phyloP scores from a whole-genome alignment of 1,140 invertebrate species.

The Caerostris extrusa region DNA sequence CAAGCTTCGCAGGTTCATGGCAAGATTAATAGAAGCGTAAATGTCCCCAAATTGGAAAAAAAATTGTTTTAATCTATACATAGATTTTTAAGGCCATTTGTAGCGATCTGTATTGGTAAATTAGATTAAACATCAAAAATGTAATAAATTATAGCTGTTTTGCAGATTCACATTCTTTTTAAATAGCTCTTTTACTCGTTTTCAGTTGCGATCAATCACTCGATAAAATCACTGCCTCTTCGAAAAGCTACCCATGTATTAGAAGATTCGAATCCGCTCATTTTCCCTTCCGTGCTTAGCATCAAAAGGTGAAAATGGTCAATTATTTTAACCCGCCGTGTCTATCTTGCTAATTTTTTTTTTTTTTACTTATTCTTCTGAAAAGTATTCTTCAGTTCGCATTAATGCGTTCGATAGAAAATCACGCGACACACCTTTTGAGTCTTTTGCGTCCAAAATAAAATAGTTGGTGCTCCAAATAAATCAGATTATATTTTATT shows the following conservation, averaged over 20 bases:
- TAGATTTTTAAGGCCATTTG: too few species aligned
- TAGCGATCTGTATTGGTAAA: too few species aligned
- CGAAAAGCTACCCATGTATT: not conserved
- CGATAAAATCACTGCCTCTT: slow-evolving; percentile 26
- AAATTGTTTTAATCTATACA: too few species aligned
- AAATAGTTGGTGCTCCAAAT: slow-evolving; percentile 52
- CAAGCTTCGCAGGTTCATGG: too few species aligned
- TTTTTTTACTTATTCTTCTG: not conserved
- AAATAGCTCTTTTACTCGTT: not conserved
- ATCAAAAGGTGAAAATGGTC: slow-evolving; percentile 28
- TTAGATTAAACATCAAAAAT: too few species aligned
- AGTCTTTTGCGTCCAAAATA: slow-evolving; percentile 40
- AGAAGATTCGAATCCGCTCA: not conserved
- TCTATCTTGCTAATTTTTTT: not conserved
- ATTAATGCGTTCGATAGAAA: slow-evolving; percentile 25
- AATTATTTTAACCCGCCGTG: slow-evolving; percentile 28
- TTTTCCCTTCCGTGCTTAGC: not conserved
- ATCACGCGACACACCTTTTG: slow-evolving; percentile 15
- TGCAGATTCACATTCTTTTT: too few species aligned
- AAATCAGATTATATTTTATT: slow-evolving; percentile 70
- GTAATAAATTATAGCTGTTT: too few species aligned
- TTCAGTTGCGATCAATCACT: not conserved
- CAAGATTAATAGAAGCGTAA: too few species aligned
- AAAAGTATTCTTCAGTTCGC: not conserved
- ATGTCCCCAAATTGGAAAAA: too few species aligned